phyloP scores from a whole-genome alignment of 2,113 vertebrate genomes.

The Microcebus griseorufus region DNA sequence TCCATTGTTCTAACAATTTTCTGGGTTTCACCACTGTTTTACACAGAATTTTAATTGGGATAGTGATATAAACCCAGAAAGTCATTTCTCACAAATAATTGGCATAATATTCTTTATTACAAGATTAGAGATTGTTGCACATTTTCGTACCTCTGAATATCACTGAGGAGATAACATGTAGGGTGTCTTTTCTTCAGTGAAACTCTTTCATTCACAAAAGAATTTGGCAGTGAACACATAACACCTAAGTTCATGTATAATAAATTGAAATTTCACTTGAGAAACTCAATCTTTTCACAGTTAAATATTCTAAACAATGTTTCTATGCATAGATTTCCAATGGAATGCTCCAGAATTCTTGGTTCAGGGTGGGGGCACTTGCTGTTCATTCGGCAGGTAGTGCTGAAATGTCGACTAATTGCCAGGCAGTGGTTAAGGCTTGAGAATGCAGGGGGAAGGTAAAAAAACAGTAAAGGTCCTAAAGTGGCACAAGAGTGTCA shows the following conservation, averaged over 20 bases:
- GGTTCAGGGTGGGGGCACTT: neutral
- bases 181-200: neutral
- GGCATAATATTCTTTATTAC: neutral
- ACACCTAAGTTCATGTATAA: conserved; percentile 32
- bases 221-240: conserved; percentile 5
- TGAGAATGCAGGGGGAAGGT: neutral
- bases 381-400: neutral
- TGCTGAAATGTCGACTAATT: neutral
- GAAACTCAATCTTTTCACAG: conserved; percentile 33
- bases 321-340: neutral
- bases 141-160: neutral
- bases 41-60: conserved; percentile 31
- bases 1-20: neutral
- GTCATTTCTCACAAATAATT: conserved; percentile 38
- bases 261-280: conserved; percentile 55
- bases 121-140: neutral
- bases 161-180: neutral
- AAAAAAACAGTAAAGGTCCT: neutral
- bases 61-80: conserved; percentile 7
- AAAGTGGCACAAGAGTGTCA: neutral
- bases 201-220: conserved; percentile 54
- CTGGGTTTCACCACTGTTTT: neutral
- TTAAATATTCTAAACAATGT: conserved; percentile 38
- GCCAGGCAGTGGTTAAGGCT: neutral
- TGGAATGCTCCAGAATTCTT: neutral